A percentile compares a stretch with the other conserved stretches of the same genome.
These are phyloP conservation scores for Panthera tigris DNA, from an alignment of 2,113 vertebrate genomes.

Conservation along the genomic window DNA sequence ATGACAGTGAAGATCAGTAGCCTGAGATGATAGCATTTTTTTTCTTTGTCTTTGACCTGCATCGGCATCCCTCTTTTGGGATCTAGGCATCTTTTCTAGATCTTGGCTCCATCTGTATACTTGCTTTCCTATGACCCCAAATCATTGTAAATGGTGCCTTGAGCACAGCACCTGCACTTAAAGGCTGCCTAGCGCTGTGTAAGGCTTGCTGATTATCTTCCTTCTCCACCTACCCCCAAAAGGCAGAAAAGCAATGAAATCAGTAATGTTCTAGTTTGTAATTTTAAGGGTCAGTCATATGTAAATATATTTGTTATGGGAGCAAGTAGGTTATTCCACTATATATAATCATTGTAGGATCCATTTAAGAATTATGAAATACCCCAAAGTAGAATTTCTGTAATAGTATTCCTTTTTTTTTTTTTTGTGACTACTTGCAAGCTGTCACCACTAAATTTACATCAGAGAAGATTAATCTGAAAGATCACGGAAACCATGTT, in stretches of 20 bases:
- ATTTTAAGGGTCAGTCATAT: neutral
- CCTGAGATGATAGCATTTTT: neutral
- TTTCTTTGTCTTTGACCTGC: neutral
- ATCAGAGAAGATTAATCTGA: neutral
- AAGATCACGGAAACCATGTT: neutral
- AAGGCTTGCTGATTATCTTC: neutral
- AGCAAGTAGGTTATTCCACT: neutral
- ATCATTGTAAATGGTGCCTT: neutral
- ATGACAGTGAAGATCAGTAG: neutral
- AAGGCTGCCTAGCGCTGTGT: neutral
- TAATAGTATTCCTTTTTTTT: neutral
- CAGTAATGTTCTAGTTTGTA: constrained; percentile 13
- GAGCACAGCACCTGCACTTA: neutral
- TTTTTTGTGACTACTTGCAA: neutral
- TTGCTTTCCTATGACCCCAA: neutral
- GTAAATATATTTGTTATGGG: constrained; percentile 6
- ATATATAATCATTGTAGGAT: constrained; percentile 1
- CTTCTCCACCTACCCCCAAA: neutral
- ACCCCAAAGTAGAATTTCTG: neutral
- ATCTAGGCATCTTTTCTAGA: constrained; percentile 33
- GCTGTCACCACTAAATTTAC: constrained; percentile 5
- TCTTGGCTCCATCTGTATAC: neutral
- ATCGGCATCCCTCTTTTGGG: neutral
- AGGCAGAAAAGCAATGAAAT: constrained; percentile 20
- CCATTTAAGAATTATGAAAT: constrained; percentile 2